A percentile compares a stretch with the other conserved stretches of the same genome.
Evolutionary conservation across 1,140 invertebrate genomes (phyloP).

Genomic region (Protaetia brevitarsis): DNA sequence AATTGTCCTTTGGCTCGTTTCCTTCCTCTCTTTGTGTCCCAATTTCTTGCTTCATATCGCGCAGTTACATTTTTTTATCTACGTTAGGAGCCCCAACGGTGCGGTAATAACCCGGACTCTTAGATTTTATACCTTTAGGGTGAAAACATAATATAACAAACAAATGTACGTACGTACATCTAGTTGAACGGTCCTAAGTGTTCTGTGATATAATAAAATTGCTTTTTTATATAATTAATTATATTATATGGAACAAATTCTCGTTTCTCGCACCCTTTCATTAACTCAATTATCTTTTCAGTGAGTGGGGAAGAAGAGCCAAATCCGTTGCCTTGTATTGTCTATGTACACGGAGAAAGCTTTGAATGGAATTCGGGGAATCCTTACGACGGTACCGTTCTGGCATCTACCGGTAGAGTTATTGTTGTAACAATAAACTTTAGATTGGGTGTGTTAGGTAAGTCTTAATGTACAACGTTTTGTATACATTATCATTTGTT

Average conservation of each 20-base stretch:
- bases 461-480: constrained; percentile 46
- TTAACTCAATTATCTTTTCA: constrained; percentile 32
- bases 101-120: neutral
- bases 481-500: too few species aligned
- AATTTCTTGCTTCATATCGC: neutral
- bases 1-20: neutral
- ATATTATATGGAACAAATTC: neutral
- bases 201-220: too few species aligned
- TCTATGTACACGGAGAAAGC: constrained; percentile 93
- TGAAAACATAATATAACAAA: neutral
- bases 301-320: constrained; percentile 44
- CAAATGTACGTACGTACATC: neutral
- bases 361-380: constrained; percentile 94
- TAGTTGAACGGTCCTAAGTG: neutral
- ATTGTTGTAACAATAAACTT: constrained; percentile 98
- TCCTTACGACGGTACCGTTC: constrained; percentile 88
- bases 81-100: neutral
- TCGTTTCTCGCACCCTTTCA: neutral
- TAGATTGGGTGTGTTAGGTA: constrained; percentile 92
- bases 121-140: neutral
- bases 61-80: neutral
- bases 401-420: constrained; percentile 86
- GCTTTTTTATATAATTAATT: neutral
- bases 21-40: neutral
- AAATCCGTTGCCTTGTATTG: constrained; percentile 64